These are phyloP conservation scores for Muscicapa comitata DNA, from an alignment of 2,797 vertebrate species.

Conservation along the genomic window DNA sequence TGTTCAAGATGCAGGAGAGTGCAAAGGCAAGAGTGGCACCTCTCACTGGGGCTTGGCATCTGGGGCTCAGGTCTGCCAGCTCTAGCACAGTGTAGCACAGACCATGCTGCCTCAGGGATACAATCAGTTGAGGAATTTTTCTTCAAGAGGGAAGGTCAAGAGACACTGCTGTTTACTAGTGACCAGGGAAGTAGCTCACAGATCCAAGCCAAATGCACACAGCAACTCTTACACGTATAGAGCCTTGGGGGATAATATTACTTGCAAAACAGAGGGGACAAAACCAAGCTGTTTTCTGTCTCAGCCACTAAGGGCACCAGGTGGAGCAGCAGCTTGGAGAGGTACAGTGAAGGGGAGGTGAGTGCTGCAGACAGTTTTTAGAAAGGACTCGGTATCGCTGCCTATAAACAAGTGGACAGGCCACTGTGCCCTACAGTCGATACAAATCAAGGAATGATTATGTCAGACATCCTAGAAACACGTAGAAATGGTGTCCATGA, in stretches of 20 bases:
- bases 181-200: not conserved
- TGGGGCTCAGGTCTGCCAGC: not conserved
- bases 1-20: accelerated
- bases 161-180: not conserved
- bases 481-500: not conserved
- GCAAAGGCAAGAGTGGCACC: accelerated
- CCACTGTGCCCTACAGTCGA: not conserved
- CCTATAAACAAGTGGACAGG: accelerated
- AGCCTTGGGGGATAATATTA: not conserved
- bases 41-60: not conserved
- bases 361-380: not conserved
- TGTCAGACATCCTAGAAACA: not conserved
- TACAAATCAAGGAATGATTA: not conserved
- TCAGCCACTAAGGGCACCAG: not conserved
- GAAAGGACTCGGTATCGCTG: accelerated
- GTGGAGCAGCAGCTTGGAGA: not conserved
- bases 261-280: not conserved
- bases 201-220: not conserved
- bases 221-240: not conserved
- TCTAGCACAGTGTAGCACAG: accelerated
- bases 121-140: not conserved
- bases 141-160: not conserved
- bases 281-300: not conserved
- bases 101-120: not conserved
- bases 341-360: not conserved